Percentiles rank a stretch among this genome's conserved stretches.
phyloP scores from a whole-genome alignment of 2,113 vertebrate species.

The Condylura cristata region DNA sequence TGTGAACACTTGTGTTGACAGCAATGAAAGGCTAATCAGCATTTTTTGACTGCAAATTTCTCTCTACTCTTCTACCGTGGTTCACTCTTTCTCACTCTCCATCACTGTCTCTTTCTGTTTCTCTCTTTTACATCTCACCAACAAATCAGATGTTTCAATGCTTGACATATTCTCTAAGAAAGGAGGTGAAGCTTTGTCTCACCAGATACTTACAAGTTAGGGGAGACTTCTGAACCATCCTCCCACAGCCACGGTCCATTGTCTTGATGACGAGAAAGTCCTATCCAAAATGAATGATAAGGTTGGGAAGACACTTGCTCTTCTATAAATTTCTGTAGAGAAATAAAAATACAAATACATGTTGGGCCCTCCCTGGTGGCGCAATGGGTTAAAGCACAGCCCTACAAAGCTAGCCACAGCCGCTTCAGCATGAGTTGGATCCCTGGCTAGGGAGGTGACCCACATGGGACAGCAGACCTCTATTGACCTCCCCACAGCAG shows the following conservation, averaged over 20 bases:
- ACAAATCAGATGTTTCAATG: neutral
- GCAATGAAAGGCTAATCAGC: no score
- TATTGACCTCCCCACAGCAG: no score
- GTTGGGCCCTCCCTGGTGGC: no score
- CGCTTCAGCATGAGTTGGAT: no score
- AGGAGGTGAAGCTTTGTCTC: neutral
- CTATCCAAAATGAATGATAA: conserved; percentile 69
- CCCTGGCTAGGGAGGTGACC: no score
- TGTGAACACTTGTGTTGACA: neutral
- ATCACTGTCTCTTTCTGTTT: neutral
- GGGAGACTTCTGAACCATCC: conserved; percentile 42
- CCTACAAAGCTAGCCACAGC: no score
- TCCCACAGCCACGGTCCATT: conserved; percentile 62
- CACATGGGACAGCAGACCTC: no score
- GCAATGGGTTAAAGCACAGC: no score
- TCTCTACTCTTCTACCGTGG: neutral
- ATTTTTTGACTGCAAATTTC: neutral
- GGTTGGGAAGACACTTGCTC: neutral
- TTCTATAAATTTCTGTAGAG: conserved; percentile 62
- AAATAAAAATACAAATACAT: neutral
- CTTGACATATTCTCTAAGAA: neutral
- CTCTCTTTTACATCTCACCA: neutral
- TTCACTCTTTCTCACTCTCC: neutral
- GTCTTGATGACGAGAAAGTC: conserved; percentile 39
- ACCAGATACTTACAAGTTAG: conserved; percentile 62